A percentile compares a stretch with the other conserved stretches of the same genome.
Conservation (phyloP, 2,888 invertebrate genomes). For the Melinaea menophilus region DNA sequence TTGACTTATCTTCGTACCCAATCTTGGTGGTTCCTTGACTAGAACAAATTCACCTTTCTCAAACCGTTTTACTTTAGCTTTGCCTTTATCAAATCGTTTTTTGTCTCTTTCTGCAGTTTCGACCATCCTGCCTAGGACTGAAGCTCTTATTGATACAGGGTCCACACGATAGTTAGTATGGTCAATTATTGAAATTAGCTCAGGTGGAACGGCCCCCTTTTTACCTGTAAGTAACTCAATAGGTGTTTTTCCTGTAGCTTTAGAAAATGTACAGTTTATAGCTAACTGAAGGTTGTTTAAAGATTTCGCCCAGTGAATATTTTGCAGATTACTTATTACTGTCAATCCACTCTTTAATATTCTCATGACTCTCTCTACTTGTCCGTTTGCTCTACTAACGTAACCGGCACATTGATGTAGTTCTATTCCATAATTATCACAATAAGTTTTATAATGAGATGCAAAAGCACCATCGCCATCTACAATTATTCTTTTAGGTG, state of each 20-base stretch:
- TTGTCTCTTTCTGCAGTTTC: slow-evolving; percentile 5
- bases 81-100: slow-evolving; percentile 5
- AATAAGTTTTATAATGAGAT: slow-evolving; percentile 24
- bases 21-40: background rate
- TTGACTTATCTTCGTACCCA: background rate
- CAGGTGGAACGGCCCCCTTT: slow-evolving; percentile 26
- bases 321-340: slow-evolving; percentile 12
- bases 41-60: slow-evolving; percentile 3
- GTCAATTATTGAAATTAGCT: slow-evolving; percentile 7
- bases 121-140: background rate
- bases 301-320: slow-evolving; percentile 28
- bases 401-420: slow-evolving; percentile 25
- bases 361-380: slow-evolving; percentile 29
- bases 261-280: slow-evolving; percentile 28
- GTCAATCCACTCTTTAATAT: slow-evolving; percentile 16
- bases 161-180: slow-evolving; percentile 8
- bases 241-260: slow-evolving; percentile 28
- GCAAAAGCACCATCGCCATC: slow-evolving; percentile 29
- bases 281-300: slow-evolving; percentile 33
- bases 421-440: slow-evolving; percentile 25
- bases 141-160: background rate
- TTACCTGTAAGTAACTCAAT: slow-evolving; percentile 31
- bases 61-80: slow-evolving; percentile 8
- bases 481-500: slow-evolving; percentile 15
- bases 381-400: slow-evolving; percentile 32